phyloP scores from a whole-genome alignment of 1,140 invertebrate genomes.

The Sarcophaga bullata region DNA sequence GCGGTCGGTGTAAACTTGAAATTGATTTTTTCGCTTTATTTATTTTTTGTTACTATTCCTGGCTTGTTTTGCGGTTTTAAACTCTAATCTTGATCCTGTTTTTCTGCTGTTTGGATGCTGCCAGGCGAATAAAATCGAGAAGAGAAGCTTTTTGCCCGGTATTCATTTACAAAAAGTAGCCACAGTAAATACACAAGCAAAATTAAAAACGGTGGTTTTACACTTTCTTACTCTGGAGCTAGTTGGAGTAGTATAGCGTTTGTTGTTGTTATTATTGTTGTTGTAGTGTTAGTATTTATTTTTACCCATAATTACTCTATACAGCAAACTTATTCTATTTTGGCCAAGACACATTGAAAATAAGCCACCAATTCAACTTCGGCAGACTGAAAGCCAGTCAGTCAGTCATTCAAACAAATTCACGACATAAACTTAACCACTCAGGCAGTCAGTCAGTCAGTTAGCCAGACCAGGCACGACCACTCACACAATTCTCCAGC shows the following conservation, averaged over 20 bases:
- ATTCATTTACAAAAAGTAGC: not conserved
- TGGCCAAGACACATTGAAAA: not conserved
- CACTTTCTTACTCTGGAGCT: conserved; percentile 9
- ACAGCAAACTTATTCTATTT: conserved; percentile 13
- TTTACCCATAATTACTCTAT: conserved; percentile 12
- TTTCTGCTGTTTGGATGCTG: not conserved
- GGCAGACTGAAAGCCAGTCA: not conserved
- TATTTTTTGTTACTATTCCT: not conserved
- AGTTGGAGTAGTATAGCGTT: not conserved
- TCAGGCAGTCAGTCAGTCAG: conserved; percentile 6
- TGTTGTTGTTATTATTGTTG: not conserved
- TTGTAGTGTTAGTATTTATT: not conserved
- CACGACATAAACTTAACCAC: not conserved
- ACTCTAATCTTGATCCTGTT: conserved; percentile 39
- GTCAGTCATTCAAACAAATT: not conserved
- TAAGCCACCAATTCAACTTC: not conserved
- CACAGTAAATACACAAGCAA: not conserved
- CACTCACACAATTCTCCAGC: not conserved
- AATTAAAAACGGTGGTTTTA: conserved; percentile 9
- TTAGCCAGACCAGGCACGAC: not conserved
- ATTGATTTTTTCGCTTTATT: conserved; percentile 21
- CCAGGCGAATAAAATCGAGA: not conserved
- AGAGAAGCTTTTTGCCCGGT: not conserved
- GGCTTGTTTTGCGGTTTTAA: not conserved
- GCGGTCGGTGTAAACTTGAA: conserved; percentile 32